Percentiles rank a stretch among this genome's conserved stretches.
Evolutionary conservation across 2,888 invertebrate genomes (phyloP).

Genomic region (Eupeodes luniger): DNA sequence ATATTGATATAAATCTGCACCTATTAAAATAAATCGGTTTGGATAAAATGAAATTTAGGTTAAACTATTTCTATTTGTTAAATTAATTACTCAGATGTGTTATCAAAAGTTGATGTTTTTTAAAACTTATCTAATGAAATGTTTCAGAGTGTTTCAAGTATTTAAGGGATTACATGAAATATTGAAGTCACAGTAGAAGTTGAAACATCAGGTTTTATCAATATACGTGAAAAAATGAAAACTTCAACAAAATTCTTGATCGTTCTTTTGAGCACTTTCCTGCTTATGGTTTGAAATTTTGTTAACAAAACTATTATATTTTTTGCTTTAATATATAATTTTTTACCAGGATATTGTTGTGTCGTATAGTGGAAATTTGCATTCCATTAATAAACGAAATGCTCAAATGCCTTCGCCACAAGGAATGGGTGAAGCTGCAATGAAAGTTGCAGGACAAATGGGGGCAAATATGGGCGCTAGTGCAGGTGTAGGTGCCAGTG

Average conservation of each 20-base stretch:
- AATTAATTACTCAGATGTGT: background rate
- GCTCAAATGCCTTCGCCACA: slow-evolving; percentile 7
- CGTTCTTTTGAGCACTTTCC: slow-evolving; percentile 36
- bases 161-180: background rate
- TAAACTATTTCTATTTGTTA: background rate
- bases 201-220: background rate
- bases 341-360: slow-evolving; percentile 25
- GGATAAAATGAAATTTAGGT: background rate
- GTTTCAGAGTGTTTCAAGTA: background rate
- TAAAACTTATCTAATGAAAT: background rate
- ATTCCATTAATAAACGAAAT: slow-evolving; percentile 25
- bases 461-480: background rate
- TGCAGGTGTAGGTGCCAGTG: background rate
- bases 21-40: background rate
- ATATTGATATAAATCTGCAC: background rate
- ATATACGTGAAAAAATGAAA: slow-evolving; percentile 41
- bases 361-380: slow-evolving; percentile 7
- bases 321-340: background rate
- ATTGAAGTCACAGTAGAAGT: background rate
- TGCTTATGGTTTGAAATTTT: slow-evolving; percentile 44
- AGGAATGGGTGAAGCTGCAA: background rate
- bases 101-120: background rate
- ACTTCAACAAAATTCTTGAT: slow-evolving; percentile 47
- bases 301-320: background rate
- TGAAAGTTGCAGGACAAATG: background rate